phyloP scores from a whole-genome alignment of 1,140 invertebrate species.

The Vollenhovia emeryi region DNA sequence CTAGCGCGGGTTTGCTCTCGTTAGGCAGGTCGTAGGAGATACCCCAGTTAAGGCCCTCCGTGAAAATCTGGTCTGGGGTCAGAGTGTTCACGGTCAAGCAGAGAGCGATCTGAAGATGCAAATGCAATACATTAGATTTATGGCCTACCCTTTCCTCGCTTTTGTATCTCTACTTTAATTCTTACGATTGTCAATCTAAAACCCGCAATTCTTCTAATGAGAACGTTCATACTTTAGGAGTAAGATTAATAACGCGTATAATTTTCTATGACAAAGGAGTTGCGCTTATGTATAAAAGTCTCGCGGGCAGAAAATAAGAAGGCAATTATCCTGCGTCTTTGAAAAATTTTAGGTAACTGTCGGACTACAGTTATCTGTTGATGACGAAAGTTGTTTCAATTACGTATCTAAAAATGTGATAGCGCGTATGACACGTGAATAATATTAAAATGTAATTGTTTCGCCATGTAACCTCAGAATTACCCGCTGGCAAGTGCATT shows the following conservation, averaged over 20 bases:
- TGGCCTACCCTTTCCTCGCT: not conserved
- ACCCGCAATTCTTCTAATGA: not conserved
- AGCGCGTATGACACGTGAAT: not conserved
- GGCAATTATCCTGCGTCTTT: no score
- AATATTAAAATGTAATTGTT: conserved; percentile 14
- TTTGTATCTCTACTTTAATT: not conserved
- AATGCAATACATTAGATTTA: not conserved
- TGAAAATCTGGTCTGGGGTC: conserved; percentile 86
- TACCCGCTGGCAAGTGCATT: not conserved
- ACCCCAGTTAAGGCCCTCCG: conserved; percentile 90
- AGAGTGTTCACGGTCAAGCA: conserved; percentile 87
- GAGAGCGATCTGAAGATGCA: conserved; percentile 86
- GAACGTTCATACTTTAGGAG: not conserved
- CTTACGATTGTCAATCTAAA: not conserved
- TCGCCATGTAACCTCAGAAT: not conserved
- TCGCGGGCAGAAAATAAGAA: not conserved
- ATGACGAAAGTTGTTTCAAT: not conserved
- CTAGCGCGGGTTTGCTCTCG: conserved; percentile 87
- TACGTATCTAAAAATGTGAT: not conserved
- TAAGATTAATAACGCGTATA: not conserved
- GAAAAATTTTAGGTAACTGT: not conserved
- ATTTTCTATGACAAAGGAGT: not conserved
- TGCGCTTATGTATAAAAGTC: not conserved
- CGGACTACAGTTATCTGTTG: not conserved
- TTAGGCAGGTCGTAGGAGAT: conserved; percentile 91